Percentiles rank a stretch among this genome's conserved stretches.
phyloP scores from a whole-genome alignment of 2,797 vertebrate genomes.

The Rhabdomys pumilio region DNA sequence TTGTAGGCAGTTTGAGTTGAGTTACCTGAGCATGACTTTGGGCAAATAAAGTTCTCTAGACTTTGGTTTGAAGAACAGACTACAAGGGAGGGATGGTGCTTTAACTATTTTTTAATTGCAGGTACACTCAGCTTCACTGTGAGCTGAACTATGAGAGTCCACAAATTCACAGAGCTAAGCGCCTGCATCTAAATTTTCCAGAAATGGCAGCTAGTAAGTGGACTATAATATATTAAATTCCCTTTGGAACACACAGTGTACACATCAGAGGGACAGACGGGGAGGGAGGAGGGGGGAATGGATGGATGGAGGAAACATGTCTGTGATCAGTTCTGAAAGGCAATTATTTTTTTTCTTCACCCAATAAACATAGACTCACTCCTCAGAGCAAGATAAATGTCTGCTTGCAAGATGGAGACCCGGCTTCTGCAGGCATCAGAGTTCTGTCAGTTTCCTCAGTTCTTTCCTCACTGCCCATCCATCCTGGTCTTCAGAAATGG shows the following conservation, averaged over 20 bases:
- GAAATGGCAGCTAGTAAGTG: not conserved
- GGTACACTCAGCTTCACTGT: not conserved
- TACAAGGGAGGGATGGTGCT: too few relatives aligned
- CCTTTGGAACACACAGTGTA: not conserved
- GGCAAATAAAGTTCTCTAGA: not conserved
- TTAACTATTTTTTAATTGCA: too few relatives aligned
- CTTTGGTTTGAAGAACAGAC: slow-evolving; percentile 25
- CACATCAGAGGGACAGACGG: not conserved
- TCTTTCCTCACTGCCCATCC: not conserved
- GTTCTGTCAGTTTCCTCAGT: not conserved
- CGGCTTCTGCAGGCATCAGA: not conserved
- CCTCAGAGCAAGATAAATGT: not conserved
- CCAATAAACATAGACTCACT: not conserved
- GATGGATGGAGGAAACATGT: not conserved
- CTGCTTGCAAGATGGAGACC: not conserved
- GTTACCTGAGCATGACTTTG: not conserved
- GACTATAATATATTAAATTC: not conserved
- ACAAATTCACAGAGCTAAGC: not conserved
- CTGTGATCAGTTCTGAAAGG: not conserved
- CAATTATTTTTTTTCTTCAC: not conserved
- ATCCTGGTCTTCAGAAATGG: not conserved
- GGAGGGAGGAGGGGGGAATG: not conserved
- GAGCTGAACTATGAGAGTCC: not conserved
- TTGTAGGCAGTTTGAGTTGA: not conserved
- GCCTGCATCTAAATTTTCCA: not conserved